Base-by-base conservation (phyloP, 2,888 invertebrate species). In the Cantharis rustica region DNA sequence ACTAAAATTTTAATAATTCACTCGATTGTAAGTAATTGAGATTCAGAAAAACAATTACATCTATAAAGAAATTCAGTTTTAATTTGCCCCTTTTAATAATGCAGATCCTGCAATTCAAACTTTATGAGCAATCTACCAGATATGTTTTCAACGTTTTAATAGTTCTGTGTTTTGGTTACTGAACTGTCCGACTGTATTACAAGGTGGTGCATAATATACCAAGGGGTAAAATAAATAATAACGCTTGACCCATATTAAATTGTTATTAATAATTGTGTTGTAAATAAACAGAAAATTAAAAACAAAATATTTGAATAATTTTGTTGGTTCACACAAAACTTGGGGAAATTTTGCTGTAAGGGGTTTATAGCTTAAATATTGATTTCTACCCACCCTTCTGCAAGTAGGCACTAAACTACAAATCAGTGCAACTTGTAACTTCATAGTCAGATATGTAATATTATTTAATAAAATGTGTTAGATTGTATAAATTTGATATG, bases 341-440 rank as follows among this genome's bases (percentile, higher is more conserved):
- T 83, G 80, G 84, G 84, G 83, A 83, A 79, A 84, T 86, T 85
- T 82, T 77, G 79, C 79, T 75, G 73, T 72, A 71, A 78, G 82
- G 81, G 82, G 84, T 84, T 83, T 80, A 81, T 81, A 83, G 81
- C 84, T 80, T 79, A 82, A 83, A 84, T 86, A 86, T 86, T 86
- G 86, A 86, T 86, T 85, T 85, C 84, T 81, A 82, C 83, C 85
- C 84, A 85, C 86, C 86, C 85, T 84, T 82, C 47, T 23, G 74
- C 47, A 73, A 69, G 72, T 73, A 64, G 77, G 71, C 71, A 77
- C 77, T 77, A 77, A 75, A 77, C 74, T 74, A 77, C 74, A 63
- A 77, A 77, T 74, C 73, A 73, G 76, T 77, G 76, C 62, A 76
- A 76, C 76, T 70, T 73, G 70, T 69, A 72, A 72, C 76, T 63